Conservation (phyloP, 2,113 vertebrate genomes). For the Forbesichthys agassizii region DNA sequence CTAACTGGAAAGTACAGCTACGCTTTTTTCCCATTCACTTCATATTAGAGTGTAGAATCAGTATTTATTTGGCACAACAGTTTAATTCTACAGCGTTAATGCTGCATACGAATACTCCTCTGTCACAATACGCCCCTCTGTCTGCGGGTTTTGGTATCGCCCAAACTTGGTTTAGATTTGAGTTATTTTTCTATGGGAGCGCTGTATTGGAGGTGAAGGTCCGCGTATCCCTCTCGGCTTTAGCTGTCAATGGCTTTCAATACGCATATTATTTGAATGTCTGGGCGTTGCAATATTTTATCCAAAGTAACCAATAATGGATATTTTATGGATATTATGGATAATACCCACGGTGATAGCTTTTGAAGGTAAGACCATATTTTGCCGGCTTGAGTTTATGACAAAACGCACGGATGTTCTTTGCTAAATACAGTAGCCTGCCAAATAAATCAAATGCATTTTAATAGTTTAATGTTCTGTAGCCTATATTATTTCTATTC, state of each 20-base stretch:
- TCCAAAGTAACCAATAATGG: constrained; percentile 75
- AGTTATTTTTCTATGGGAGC: constrained; percentile 63
- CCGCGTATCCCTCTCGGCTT: constrained; percentile 66
- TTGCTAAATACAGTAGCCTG: not conserved
- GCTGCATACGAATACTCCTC: constrained; percentile 15
- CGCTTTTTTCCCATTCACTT: not conserved
- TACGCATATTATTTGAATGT: constrained; percentile 77
- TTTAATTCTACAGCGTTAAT: no score
- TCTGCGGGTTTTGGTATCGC: constrained; percentile 76
- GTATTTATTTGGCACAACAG: not conserved
- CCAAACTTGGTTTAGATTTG: constrained; percentile 80
- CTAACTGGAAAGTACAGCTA: not conserved
- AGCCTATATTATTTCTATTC: not conserved
- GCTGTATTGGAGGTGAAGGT: constrained; percentile 73
- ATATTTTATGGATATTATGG: constrained; percentile 84
- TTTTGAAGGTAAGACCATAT: constrained; percentile 80
- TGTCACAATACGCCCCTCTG: constrained; percentile 54
- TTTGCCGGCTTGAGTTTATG: constrained; percentile 57
- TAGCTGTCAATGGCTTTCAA: constrained; percentile 78
- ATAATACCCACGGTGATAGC: constrained; percentile 77
- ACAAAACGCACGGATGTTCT: constrained; percentile 48
- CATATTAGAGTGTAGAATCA: not conserved
- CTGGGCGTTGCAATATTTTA: constrained; percentile 55
- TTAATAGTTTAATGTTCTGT: not conserved
- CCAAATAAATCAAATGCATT: not conserved